Conservation (phyloP, 2,797 vertebrate genomes). For the Sebastes diaconus region DNA sequence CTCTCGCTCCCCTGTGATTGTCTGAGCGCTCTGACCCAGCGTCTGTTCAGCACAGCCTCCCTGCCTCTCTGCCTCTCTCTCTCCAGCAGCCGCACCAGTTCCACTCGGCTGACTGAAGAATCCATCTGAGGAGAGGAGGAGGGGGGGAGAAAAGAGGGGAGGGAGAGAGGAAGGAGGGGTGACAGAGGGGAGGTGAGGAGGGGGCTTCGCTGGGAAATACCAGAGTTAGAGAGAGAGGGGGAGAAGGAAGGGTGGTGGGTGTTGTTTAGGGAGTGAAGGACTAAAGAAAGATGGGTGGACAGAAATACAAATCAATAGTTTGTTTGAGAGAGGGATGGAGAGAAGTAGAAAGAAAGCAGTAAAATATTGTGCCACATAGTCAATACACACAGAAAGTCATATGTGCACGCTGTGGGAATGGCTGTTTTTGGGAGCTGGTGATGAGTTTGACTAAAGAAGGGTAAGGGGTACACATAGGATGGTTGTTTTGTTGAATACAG, state of each 20-base stretch:
- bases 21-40: conserved; percentile 80
- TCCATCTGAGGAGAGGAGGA: conserved; percentile 72
- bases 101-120: conserved; percentile 80
- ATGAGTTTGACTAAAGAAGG: background rate
- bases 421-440: background rate
- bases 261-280: conserved; percentile 45
- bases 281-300: conserved; percentile 48
- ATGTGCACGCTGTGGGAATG: background rate
- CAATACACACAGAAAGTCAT: conserved; percentile 15
- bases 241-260: background rate
- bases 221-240: conserved; percentile 39
- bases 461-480: background rate
- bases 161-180: background rate
- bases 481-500: background rate
- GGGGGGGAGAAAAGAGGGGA: background rate
- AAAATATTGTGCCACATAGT: conserved; percentile 20
- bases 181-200: background rate
- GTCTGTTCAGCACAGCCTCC: conserved; percentile 68
- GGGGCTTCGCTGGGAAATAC: conserved; percentile 68
- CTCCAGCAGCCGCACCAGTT: conserved; percentile 78
- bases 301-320: conserved; percentile 57
- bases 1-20: conserved; percentile 69
- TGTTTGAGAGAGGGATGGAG: conserved; percentile 31
- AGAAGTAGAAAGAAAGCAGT: conserved; percentile 32
- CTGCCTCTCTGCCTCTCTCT: conserved; percentile 55